Base-by-base conservation (phyloP, 2,888 invertebrate genomes). In the Drosophila putrida region DNA sequence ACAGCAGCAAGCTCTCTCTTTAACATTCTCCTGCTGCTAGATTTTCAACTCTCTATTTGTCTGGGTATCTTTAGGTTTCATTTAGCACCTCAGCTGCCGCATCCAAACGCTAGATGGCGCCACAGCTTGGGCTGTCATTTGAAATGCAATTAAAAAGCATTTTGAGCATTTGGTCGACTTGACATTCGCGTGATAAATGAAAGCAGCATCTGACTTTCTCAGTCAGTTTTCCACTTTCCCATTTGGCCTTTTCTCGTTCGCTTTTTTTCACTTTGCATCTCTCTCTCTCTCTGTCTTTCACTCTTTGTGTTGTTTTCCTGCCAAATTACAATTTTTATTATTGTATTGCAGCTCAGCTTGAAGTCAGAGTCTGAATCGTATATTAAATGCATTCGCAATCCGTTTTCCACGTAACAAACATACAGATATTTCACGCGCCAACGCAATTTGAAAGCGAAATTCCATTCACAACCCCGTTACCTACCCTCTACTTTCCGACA, bases 391-490 rank as follows among this genome's bases (percentile, higher is more conserved):
- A 86, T 78, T 76, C 75, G 73, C 82, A 81, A 82, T 87, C 79
- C 84, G 68, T 87, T 83, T 57, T 57, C 44, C 57, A 46, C 62
- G 61, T 46, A 65, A 41, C 41, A 41, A 51, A 51, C 62, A 46
- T 55, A 54, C 47, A 70, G 66, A 78, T 83, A 82, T 86, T 82
- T 82, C 79, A 87, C 85, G 82, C 82, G 78, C 82, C 84, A 87
- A 81, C 73, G 80, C 78, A 87, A 87, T 82, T 84, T 57, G 84
- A 84, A 90, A 89, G 87, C 78, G 87, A 88, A 86, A 86, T 86
- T 85, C 81, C 83, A 59, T 50, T 60, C 71, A 43, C 41, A 53
- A 59, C 44, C 55, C 67, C 50, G 25, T 15, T 13, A 4, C 44
- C 11, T 6, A 11, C 33, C 28, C 13, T 36, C 25, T 3, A 20